phyloP scores from a whole-genome alignment of 2,113 vertebrate genomes.

The Lutjanus erythropterus region DNA sequence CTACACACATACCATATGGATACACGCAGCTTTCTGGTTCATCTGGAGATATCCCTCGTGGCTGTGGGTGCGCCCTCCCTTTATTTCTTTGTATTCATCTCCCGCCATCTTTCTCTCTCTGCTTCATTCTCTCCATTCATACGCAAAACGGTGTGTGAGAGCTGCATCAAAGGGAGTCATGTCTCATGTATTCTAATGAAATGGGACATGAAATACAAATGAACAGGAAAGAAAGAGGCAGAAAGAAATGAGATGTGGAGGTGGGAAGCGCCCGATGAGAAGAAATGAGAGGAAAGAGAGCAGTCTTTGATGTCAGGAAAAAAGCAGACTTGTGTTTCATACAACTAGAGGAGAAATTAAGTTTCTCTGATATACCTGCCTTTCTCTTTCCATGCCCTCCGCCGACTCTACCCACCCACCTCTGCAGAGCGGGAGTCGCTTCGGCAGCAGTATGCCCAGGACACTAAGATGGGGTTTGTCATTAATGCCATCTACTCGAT shows the following conservation, averaged over 20 bases:
- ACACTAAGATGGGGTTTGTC: conserved; percentile 99
- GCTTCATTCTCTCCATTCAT: conserved; percentile 67
- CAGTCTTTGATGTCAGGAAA: conserved; percentile 58
- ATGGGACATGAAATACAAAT: conserved; percentile 67
- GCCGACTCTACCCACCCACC: neutral
- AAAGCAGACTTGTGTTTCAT: conserved; percentile 23
- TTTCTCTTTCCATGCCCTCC: conserved; percentile 6
- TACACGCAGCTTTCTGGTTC: conserved; percentile 36
- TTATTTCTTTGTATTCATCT: conserved; percentile 42
- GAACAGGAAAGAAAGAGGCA: conserved; percentile 52
- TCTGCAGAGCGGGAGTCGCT: conserved; percentile 91
- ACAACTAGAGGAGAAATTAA: conserved; percentile 36
- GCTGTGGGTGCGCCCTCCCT: conserved; percentile 31
- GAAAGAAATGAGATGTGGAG: conserved; percentile 53
- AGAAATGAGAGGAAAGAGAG: conserved; percentile 37
- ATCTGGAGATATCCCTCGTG: conserved; percentile 41
- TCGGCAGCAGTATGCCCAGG: conserved; percentile 94
- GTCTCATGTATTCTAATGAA: conserved; percentile 77
- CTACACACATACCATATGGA: conserved; percentile 29
- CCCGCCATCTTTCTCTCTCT: conserved; percentile 28
- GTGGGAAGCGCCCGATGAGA: conserved; percentile 49
- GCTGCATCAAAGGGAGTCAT: conserved; percentile 72
- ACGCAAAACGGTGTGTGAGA: conserved; percentile 58
- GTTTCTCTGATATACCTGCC: conserved; percentile 37
- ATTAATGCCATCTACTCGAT: conserved; percentile 99